Base-by-base conservation (phyloP, 2,113 vertebrate genomes). In the Phycodurus eques region DNA sequence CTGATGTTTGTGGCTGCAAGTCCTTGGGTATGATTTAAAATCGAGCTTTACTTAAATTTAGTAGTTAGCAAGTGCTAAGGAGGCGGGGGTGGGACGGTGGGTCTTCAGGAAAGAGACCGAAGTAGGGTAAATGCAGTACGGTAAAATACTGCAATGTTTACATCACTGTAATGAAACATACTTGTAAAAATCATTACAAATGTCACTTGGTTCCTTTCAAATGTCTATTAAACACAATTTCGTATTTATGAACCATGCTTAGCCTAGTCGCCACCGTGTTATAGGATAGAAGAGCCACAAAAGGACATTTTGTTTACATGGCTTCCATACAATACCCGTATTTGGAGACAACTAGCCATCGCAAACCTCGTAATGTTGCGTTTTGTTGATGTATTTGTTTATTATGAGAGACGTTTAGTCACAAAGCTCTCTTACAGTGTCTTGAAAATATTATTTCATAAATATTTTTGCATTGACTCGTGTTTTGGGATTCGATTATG, bases 61-160 rank as follows among this genome's bases (percentile, higher is more conserved):
- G 4, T 74, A 54, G 77, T 70, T 80, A 68, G 72, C 74, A 35
- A n/a, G 43, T 74, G 88, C 77, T 86, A 90, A 27, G 27, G 78
- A n/a, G n/a, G n/a, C n/a, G 91, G 92, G 91, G 91, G 91, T 89
- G 89, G 92, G 87, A 85, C 89, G 80, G 81, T 14, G 59, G 14
- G 61, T 65, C 53, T 72, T 76, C 67, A 31, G 70, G 51, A 6
- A 60, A 49, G 57, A 67, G 42, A 73, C 49, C 53, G 4, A 71
- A 33, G 20, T 56, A 56, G 53, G 53, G 8, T 78, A 68, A 5
- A 39, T 39, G 6, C 75, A 64, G 75, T 83, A 67, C 62, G 2
- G 7, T 8, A 12, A 8, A 33, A 46, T n/a, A 49, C 1, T 33
- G 5, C 53, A 53, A 33, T 9, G 8, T 12, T 42, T 42, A 3